Percentiles rank a stretch among this genome's conserved stretches.
phyloP scores from a whole-genome alignment of 2,888 invertebrate species.

The Acanthoscelides obtectus region DNA sequence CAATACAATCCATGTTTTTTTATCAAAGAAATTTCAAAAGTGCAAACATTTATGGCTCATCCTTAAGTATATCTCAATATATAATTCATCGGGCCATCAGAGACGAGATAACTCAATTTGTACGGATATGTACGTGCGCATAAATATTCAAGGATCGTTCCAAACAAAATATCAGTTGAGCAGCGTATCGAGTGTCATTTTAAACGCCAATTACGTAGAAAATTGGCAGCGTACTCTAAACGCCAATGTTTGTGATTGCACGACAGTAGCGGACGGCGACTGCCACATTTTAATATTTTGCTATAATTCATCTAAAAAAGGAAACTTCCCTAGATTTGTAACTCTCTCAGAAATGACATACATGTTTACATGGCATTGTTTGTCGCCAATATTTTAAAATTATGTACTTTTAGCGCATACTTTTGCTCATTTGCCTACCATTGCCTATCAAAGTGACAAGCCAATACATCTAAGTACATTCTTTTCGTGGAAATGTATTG shows the following conservation, averaged over 20 bases:
- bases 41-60: not conserved
- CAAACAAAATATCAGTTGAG: not conserved
- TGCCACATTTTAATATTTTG: no score
- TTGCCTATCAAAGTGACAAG: no score
- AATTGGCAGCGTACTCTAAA: not conserved
- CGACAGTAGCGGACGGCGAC: not conserved
- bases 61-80: no score
- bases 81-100: not conserved
- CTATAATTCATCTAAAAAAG: no score
- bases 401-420: no score
- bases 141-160: not conserved
- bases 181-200: not conserved
- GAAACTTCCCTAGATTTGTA: no score
- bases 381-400: no score
- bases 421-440: no score
- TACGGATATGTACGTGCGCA: not conserved
- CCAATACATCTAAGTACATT: no score
- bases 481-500: no score
- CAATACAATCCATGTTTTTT: conserved; percentile 1
- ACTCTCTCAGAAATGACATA: no score
- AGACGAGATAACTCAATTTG: not conserved
- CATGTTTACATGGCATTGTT: no score
- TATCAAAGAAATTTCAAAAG: not conserved
- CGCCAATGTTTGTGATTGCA: not conserved
- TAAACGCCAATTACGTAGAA: not conserved